Evolutionary conservation across 2,797 vertebrate species (phyloP).

Genomic region (Coregonus ussuriensis): DNA sequence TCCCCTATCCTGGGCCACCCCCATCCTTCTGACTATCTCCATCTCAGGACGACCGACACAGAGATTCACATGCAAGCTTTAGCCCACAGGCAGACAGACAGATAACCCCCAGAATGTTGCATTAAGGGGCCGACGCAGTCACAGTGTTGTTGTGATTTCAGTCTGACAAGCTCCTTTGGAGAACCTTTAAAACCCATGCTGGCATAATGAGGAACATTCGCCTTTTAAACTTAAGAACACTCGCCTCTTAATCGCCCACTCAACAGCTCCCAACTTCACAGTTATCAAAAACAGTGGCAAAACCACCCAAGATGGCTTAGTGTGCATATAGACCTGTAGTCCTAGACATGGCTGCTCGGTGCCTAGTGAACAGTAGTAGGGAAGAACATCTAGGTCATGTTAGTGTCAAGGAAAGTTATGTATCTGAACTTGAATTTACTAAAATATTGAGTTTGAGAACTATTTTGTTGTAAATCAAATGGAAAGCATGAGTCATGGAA

Average conservation of each 20-base stretch:
- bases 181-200: conserved; percentile 56
- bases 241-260: conserved; percentile 63
- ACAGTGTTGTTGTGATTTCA: conserved; percentile 59
- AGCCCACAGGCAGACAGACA: conserved; percentile 37
- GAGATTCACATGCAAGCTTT: conserved; percentile 60
- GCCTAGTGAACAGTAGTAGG: not conserved
- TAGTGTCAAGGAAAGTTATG: not conserved
- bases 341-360: not conserved
- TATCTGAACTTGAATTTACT: not conserved
- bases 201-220: conserved; percentile 51
- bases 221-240: conserved; percentile 49
- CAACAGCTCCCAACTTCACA: conserved; percentile 48
- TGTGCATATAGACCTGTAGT: conserved; percentile 15
- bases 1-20: conserved; percentile 73
- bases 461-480: not conserved
- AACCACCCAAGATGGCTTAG: conserved; percentile 59
- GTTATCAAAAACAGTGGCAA: conserved; percentile 55
- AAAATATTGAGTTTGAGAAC: not conserved
- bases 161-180: conserved; percentile 30
- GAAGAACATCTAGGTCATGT: not conserved
- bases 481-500: conserved; percentile 18
- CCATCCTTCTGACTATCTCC: conserved; percentile 65
- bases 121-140: conserved; percentile 45
- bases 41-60: conserved; percentile 36
- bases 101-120: conserved; percentile 64